phyloP scores from a whole-genome alignment of 92 coral and sea anemone genomes.

The Epizoanthus illoricatus region DNA sequence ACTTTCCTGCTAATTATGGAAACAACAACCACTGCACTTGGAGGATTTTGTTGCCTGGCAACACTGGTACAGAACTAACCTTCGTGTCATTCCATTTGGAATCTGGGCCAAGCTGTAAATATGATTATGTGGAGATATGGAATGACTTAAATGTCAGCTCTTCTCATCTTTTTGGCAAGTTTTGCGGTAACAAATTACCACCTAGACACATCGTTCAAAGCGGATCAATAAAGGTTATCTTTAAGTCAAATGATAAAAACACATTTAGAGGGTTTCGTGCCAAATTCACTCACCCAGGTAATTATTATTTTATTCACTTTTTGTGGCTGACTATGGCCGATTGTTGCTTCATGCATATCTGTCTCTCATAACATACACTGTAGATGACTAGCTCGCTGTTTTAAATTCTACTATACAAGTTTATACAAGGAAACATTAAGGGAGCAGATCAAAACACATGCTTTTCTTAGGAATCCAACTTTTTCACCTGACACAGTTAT shows the following conservation, averaged over 20 bases:
- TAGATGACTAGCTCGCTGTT: no score
- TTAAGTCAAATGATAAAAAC: not conserved
- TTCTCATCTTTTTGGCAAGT: not conserved
- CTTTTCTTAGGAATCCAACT: no score
- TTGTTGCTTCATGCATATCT: no score
- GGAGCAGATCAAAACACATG: no score
- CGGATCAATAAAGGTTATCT: slow-evolving; percentile 1
- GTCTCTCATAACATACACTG: no score
- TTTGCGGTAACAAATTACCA: slow-evolving; percentile 1
- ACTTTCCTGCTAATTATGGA: not conserved
- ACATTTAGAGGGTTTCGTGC: slow-evolving; percentile 8
- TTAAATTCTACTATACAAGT: no score
- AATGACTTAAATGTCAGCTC: not conserved
- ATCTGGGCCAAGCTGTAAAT: not conserved
- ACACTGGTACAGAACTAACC: slow-evolving; percentile 1
- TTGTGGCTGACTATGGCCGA: no score
- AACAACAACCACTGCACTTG: not conserved
- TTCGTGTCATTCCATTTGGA: slow-evolving; percentile 7
- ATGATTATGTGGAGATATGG: not conserved
- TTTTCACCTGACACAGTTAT: no score
- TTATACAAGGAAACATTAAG: no score
- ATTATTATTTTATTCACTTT: not conserved
- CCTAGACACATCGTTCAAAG: not conserved
- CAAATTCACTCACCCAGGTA: slow-evolving; percentile 19
- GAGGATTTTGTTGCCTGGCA: not conserved